Evolutionary conservation across 92 coral and sea anemone genomes (phyloP), one percentile per base, ranked within the genome.

Genomic region (Parazoanthus atlanticus): DNA sequence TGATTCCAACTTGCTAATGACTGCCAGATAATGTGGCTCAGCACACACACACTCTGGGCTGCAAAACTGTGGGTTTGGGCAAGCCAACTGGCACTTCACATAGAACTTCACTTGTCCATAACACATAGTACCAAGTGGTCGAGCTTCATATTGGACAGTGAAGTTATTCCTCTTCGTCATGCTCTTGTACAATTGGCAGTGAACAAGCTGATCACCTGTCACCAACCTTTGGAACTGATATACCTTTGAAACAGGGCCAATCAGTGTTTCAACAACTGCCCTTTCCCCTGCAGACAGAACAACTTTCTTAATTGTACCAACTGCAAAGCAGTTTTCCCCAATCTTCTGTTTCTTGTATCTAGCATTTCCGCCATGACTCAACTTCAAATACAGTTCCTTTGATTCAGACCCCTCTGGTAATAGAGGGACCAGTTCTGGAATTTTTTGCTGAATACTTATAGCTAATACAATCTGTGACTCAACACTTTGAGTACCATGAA

Each of bases 401-500:
- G 83, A 70, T 29, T 80, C 17, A 34, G 92, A 89, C 52, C 93
- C 93, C n/a, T 82, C 28, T 47, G 84, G 71, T 36, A 91, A 84
- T 64, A 91, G 64, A 3, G 92, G 90, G 65, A 78, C 72, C 36
- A 92, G 92, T 78, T 90, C 92, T 33, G 92, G 92, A 70, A 92
- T 76, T 74, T 86, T 89, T 77, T 89, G 94, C 65, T 89, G 92
- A 29, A 86, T 72, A 28, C 91, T 64, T 3, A 92, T 79, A 15
- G 92, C 90, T 23, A 81, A 54, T 3, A 92, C 91, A 79, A 92
- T 87, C 64, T 90, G 95, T 74, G 71, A 78, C 36, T 93, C 93
- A 13, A 93, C 71, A 46, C 79, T 81, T 79, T 93, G 95, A 36
- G 95, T 90, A 12, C 95, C 95, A 90, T 93, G 95, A 87, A 93